phyloP scores from a whole-genome alignment of 2,113 vertebrate species.

The Cygnus buccinator region DNA sequence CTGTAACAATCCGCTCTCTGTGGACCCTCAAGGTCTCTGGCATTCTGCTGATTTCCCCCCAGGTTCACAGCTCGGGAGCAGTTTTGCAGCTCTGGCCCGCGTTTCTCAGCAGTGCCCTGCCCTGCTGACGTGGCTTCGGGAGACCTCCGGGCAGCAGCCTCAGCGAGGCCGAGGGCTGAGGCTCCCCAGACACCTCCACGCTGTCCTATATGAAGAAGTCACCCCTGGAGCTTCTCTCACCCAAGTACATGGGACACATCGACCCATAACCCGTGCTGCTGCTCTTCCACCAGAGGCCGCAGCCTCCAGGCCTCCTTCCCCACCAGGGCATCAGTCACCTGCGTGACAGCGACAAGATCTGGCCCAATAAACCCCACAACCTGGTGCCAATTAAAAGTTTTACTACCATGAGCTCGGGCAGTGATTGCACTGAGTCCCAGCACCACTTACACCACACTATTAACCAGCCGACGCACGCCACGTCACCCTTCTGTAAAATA shows the following conservation, averaged over 20 bases:
- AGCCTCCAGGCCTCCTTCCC: not conserved
- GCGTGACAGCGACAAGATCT: not conserved
- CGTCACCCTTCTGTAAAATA: not conserved
- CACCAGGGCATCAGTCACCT: rapidly evolving
- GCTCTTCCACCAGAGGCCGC: not conserved
- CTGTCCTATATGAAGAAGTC: rapidly evolving
- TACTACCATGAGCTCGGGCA: not conserved
- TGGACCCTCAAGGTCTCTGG: rapidly evolving
- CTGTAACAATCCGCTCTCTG: not conserved
- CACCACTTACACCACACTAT: not conserved
- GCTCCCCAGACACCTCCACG: rapidly evolving
- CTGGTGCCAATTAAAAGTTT: not conserved
- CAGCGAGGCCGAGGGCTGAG: rapidly evolving
- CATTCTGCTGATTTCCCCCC: not conserved
- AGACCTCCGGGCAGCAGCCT: not conserved
- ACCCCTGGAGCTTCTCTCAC: not conserved
- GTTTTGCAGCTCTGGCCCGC: not conserved
- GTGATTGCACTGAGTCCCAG: rapidly evolving
- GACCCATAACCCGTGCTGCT: not conserved
- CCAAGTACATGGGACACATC: not conserved
- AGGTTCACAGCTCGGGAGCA: not conserved
- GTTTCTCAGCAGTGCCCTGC: not conserved
- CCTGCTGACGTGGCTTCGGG: not conserved
- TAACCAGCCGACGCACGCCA: not conserved
- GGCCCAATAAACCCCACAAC: not conserved